These are phyloP conservation scores for Drosophila mimetica DNA, from an alignment of 2,888 invertebrate genomes.

Conservation along the genomic window DNA sequence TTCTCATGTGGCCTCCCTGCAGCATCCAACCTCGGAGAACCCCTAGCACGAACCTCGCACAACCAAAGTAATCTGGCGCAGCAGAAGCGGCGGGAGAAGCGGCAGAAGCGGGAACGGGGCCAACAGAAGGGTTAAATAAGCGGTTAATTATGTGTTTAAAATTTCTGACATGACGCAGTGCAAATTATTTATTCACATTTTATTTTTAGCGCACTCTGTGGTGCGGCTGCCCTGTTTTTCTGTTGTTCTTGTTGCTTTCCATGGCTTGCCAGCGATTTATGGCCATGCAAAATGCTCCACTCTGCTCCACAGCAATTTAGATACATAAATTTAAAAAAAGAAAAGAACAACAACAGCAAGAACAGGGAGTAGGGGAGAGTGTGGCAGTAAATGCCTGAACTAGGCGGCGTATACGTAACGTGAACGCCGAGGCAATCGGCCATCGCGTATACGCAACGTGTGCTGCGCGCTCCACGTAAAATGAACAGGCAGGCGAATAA, in stretches of 20 bases:
- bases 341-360: not conserved
- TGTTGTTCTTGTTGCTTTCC: conserved; percentile 3
- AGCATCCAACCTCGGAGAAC: conserved; percentile 12
- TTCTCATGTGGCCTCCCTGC: conserved; percentile 48
- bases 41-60: conserved; percentile 14
- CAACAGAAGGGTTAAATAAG: conserved; percentile 78
- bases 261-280: conserved; percentile 45
- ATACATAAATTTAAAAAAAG: conserved; percentile 39
- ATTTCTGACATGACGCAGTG: conserved; percentile 77
- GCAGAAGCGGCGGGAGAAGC: conserved; percentile 44
- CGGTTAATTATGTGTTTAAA: conserved; percentile 81
- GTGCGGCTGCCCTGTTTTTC: conserved; percentile 11
- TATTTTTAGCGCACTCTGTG: conserved; percentile 68
- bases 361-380: not conserved
- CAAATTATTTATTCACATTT: conserved; percentile 78
- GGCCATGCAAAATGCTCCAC: conserved; percentile 41
- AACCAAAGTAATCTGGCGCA: conserved; percentile 66
- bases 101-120: conserved; percentile 34
- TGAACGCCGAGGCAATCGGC: conserved; percentile 39
- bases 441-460: conserved; percentile 57
- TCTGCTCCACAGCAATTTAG: conserved; percentile 42
- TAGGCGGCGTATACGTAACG: conserved; percentile 54
- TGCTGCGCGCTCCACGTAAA: conserved; percentile 26
- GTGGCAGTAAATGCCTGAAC: conserved; percentile 22
- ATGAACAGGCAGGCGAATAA: conserved; percentile 29